phyloP scores from a whole-genome alignment of 2,888 invertebrate species.

The Teleiodes luculella region DNA sequence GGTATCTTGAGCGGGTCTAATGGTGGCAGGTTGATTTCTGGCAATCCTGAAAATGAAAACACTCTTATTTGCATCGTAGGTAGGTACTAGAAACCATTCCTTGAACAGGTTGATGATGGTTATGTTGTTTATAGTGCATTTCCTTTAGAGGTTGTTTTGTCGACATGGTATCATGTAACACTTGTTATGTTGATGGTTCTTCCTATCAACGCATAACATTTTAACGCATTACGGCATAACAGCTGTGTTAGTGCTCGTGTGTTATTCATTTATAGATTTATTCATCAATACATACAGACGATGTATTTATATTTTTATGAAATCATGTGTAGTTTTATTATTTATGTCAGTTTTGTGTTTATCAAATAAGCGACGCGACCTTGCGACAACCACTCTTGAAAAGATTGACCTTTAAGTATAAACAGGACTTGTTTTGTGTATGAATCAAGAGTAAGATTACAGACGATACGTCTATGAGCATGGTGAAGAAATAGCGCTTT shows the following conservation, averaged over 20 bases:
- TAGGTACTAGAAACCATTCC: too few species aligned
- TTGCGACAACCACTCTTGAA: constrained; percentile 2
- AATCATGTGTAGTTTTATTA: too few species aligned
- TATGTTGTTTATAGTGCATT: not conserved
- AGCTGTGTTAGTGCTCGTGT: not conserved
- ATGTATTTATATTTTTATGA: too few species aligned
- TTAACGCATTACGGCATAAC: not conserved
- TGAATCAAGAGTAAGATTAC: constrained; percentile 20
- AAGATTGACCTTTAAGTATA: not conserved
- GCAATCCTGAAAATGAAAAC: constrained; percentile 59
- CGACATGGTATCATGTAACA: constrained; percentile 5
- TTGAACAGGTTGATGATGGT: too few species aligned
- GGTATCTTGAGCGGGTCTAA: constrained; percentile 82
- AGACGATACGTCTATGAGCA: constrained; percentile 42
- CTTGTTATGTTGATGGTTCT: constrained; percentile 3
- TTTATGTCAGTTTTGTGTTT: too few species aligned
- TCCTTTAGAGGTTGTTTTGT: not conserved
- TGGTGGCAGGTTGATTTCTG: constrained; percentile 79
- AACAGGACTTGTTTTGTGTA: constrained; percentile 2
- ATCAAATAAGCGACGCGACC: not conserved
- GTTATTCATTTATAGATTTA: too few species aligned
- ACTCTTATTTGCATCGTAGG: too few species aligned
- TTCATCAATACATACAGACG: too few species aligned
- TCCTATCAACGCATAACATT: not conserved
- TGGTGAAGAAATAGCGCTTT: constrained; percentile 74